These are phyloP conservation scores for Linyphia triangularis DNA, from an alignment of 2,888 invertebrate species.

Conservation along the genomic window DNA sequence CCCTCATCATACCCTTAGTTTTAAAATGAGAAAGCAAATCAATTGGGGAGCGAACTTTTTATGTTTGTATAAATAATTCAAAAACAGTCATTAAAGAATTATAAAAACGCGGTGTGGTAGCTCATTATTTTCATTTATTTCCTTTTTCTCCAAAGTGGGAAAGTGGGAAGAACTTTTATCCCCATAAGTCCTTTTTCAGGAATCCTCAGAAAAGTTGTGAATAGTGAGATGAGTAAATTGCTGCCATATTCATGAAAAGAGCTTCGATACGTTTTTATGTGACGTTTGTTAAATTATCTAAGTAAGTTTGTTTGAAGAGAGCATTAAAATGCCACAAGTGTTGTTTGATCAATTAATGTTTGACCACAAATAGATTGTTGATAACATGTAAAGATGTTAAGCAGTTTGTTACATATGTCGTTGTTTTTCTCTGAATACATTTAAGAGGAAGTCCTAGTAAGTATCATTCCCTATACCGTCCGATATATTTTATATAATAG, in stretches of 20 bases:
- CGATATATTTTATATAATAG: no score
- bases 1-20: neutral
- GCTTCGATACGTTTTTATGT: neutral
- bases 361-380: no score
- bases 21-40: conserved; percentile 45
- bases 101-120: neutral
- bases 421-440: no score
- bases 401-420: no score
- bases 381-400: no score
- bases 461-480: no score
- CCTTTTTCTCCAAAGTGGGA: no score
- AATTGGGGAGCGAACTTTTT: conserved; percentile 31
- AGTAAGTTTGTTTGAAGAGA: neutral
- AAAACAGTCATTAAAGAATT: conserved; percentile 21
- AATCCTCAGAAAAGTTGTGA: neutral
- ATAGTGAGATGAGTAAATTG: neutral
- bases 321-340: neutral
- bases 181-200: neutral
- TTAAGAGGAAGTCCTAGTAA: no score
- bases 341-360: neutral
- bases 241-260: neutral
- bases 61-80: conserved; percentile 17
- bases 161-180: neutral
- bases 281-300: neutral
- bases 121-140: neutral